These are phyloP conservation scores for Hirtodrosophila cameraria DNA, from an alignment of 2,888 invertebrate genomes.

Conservation along the genomic window DNA sequence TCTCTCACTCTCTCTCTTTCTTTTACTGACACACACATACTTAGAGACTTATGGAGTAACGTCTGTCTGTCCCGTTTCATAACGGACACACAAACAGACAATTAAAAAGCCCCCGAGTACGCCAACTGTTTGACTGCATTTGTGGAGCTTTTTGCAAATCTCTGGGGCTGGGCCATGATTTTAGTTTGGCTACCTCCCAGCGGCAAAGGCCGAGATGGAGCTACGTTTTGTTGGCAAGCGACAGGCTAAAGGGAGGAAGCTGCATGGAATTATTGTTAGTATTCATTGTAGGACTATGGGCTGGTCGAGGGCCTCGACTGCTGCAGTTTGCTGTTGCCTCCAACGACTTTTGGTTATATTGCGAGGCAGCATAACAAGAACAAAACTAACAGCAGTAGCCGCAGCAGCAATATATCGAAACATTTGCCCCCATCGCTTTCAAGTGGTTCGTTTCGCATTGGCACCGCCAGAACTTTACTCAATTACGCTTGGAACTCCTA, in stretches of 20 bases:
- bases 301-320: conserved; percentile 17
- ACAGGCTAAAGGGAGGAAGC: conserved; percentile 24
- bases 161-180: conserved; percentile 69
- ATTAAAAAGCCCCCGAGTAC: conserved; percentile 73
- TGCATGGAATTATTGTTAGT: conserved; percentile 68
- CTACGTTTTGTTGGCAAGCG: not conserved
- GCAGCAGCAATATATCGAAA: conserved; percentile 70
- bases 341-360: conserved; percentile 29
- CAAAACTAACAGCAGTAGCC: conserved; percentile 49
- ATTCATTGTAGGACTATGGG: conserved; percentile 51
- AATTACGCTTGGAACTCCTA: conserved; percentile 61
- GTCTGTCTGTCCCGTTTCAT: conserved; percentile 1
- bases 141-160: conserved; percentile 58
- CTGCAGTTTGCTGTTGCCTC: conserved; percentile 9
- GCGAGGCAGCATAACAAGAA: conserved; percentile 22
- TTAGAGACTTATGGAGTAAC: conserved; percentile 5
- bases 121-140: conserved; percentile 69
- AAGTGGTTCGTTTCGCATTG: conserved; percentile 68
- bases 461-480: conserved; percentile 75
- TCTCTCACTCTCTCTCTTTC: not conserved
- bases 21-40: conserved; percentile 9
- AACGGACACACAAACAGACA: conserved; percentile 62
- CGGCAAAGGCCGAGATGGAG: conserved; percentile 24
- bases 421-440: conserved; percentile 63
- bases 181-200: conserved; percentile 56